phyloP scores from a whole-genome alignment of 2,797 vertebrate genomes.

The Notamacropus eugenii region DNA sequence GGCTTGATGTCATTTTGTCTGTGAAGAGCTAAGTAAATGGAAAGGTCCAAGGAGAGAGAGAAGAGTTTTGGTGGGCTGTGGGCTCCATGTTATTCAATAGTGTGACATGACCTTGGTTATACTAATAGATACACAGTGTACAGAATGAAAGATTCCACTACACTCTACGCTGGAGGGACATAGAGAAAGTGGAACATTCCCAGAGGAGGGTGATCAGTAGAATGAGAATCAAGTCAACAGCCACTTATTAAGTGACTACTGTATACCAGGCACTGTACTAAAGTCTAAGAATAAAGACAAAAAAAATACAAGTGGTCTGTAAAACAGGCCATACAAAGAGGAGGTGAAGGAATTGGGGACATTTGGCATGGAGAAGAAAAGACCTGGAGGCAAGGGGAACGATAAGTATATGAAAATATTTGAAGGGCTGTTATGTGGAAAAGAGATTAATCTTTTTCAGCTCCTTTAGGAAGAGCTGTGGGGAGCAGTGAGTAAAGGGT shows the following conservation, averaged over 20 bases:
- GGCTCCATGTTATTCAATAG: not conserved
- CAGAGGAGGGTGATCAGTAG: not conserved
- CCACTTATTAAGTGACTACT: not conserved
- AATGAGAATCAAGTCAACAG: not conserved
- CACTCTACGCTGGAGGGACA: not conserved
- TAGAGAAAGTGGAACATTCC: not conserved
- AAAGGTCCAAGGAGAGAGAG: not conserved
- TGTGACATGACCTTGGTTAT: not conserved
- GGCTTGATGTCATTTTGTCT: slow-evolving; percentile 33
- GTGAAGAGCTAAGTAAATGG: slow-evolving; percentile 43
- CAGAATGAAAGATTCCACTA: not conserved
- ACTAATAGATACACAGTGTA: not conserved
- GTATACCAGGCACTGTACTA: not conserved
- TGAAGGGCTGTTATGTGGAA: not conserved
- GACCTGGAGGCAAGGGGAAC: not conserved
- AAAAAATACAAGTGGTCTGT: not conserved
- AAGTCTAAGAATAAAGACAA: not conserved
- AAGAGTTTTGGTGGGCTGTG: not conserved
- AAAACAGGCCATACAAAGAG: not conserved
- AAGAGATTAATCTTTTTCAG: not conserved
- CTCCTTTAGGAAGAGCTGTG: not conserved
- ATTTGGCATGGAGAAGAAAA: not conserved
- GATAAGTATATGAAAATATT: not conserved
- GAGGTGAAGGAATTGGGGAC: not conserved
- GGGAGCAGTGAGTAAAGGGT: not conserved